These are phyloP conservation scores for Cathartes aura DNA, from an alignment of 2,113 vertebrate species.

Conservation along the genomic window DNA sequence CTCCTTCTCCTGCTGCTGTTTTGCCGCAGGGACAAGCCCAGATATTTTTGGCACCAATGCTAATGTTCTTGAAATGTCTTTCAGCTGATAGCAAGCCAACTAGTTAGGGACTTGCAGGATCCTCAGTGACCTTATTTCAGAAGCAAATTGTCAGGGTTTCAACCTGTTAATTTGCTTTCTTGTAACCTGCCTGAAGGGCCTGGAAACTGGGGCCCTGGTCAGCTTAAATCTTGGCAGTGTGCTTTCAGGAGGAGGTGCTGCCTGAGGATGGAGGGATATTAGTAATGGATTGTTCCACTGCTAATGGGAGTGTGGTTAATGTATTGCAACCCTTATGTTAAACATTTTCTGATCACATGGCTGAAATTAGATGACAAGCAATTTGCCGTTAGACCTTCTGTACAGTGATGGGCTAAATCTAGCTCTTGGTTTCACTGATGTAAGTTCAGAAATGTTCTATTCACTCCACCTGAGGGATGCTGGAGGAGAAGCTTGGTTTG, in stretches of 20 bases:
- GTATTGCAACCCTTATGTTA: not conserved
- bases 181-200: not conserved
- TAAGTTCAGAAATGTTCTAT: not conserved
- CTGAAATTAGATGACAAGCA: not conserved
- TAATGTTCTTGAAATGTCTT: conserved; percentile 38
- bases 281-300: not conserved
- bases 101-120: not conserved
- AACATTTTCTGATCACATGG: not conserved
- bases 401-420: not conserved
- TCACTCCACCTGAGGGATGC: not conserved
- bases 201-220: not conserved
- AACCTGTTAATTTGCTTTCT: conserved; percentile 24
- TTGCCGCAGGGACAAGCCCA: not conserved
- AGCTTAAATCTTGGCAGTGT: not conserved
- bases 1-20: not conserved
- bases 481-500: not conserved
- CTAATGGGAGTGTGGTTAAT: not conserved
- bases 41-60: conserved; percentile 25
- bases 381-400: not conserved
- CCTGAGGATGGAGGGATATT: not conserved
- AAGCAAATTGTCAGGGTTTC: conserved; percentile 6
- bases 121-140: conserved; percentile 23
- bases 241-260: not conserved
- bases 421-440: not conserved
- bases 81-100: conserved; percentile 9